phyloP scores from a whole-genome alignment of 2,797 vertebrate species.

The Huso huso region DNA sequence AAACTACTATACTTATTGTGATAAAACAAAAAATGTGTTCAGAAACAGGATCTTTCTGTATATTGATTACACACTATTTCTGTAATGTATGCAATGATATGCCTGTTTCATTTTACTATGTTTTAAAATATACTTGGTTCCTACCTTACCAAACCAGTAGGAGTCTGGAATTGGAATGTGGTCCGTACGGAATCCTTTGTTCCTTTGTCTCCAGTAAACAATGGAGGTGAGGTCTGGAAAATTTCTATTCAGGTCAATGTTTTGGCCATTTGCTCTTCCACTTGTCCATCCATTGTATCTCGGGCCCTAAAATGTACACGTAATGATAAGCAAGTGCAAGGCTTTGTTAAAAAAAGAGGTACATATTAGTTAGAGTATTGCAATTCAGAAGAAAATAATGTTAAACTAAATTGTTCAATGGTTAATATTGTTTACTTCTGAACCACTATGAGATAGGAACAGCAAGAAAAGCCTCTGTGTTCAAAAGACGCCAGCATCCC shows the following conservation, averaged over 20 bases:
- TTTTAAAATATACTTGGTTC: conserved; percentile 19
- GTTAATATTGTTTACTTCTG: too few relatives aligned
- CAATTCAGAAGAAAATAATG: too few relatives aligned
- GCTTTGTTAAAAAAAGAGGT: too few relatives aligned
- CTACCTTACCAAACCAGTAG: conserved; percentile 92
- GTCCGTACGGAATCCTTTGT: conserved; percentile 64
- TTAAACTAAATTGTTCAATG: too few relatives aligned
- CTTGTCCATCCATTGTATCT: conserved; percentile 85
- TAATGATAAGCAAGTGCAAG: conserved; percentile 1
- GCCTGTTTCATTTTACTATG: too few relatives aligned
- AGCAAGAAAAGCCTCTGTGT: conserved; percentile 2
- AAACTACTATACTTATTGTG: too few relatives aligned
- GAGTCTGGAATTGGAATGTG: conserved; percentile 84
- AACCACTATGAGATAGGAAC: not conserved
- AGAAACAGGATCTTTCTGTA: too few relatives aligned
- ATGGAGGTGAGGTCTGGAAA: conserved; percentile 89
- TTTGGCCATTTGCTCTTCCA: conserved; percentile 82
- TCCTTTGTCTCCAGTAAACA: conserved; percentile 71
- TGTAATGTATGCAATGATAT: too few relatives aligned
- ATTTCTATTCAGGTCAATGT: conserved; percentile 90
- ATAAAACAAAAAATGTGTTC: too few relatives aligned
- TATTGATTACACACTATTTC: too few relatives aligned
- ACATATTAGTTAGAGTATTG: too few relatives aligned
- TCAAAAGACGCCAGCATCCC: conserved; percentile 4
- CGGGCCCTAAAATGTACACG: conserved; percentile 67